Base-by-base conservation (phyloP, 92 coral and sea anemone species). In the Desmophyllum pertusum region DNA sequence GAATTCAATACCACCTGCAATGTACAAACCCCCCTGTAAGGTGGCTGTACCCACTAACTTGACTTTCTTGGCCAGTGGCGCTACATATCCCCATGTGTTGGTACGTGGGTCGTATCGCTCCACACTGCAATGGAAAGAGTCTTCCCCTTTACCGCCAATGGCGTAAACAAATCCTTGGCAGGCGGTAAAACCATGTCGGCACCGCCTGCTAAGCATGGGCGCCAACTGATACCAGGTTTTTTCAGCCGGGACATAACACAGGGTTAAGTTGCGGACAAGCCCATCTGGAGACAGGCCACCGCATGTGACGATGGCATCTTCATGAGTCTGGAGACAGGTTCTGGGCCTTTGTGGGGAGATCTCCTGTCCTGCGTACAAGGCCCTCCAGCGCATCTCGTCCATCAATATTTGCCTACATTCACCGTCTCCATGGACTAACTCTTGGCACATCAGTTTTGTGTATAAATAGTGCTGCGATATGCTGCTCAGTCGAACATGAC, bases 101-200 rank as follows among this genome's bases (percentile, higher is more conserved):
- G 97, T 93, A 13, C 89, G 81, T 30, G 95, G 93, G 84, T 93
- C 97, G 61, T 78, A 93, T 38, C 97, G 89, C 63, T 93, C 97
- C 10, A 90, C 90, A 70, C 85, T 93, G 40, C 76, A 68, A 63
- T 93, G 91, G 29, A 90, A 83, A 0, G 88, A 73, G 23, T 81
- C 92, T 84, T 91, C 97, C 33, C 91, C 97, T 73, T 93, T 88
- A 37, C 97, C 97, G n/a, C 97, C 97, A 63, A 93, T 81, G 19
- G 97, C 97, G 35, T 91, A 93, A 65, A 93, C 52, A 77, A 89
- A 93, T 21, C 91, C 97, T 35, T 63, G 86, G 43, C 95, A 91
- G 50, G 86, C 84, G 3, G 83, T 84, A 13, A 93, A 77, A 6
- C 97, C 97, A 72, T 93, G 97, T 14, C 97, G 88, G 61, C 93